Conservation (phyloP, 2,888 invertebrate genomes). For the Idaea straminata region DNA sequence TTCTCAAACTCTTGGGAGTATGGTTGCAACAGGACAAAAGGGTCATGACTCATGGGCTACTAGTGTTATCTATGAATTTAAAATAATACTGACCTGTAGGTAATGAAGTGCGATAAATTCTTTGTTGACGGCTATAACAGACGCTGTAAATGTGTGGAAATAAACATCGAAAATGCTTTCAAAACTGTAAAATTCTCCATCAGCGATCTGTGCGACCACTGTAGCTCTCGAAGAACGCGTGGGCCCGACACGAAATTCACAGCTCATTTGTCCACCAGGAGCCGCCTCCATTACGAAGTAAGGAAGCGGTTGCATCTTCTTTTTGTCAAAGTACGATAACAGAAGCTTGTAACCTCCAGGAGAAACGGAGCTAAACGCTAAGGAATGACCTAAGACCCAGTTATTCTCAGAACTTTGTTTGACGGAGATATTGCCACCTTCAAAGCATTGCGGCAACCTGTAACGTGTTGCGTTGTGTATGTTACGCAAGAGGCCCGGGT, state of each 20-base stretch:
- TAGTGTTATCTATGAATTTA: too few relatives aligned
- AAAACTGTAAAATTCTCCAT: conserved; percentile 64
- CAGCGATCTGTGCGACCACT: conserved; percentile 64
- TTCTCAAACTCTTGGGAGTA: too few relatives aligned
- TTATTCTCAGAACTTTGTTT: conserved; percentile 58
- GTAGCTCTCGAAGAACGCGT: conserved; percentile 58
- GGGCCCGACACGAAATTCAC: conserved; percentile 66
- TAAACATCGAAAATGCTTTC: conserved; percentile 70
- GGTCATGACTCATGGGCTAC: too few relatives aligned
- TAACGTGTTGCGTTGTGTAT: conserved; percentile 69
- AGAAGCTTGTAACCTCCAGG: conserved; percentile 71
- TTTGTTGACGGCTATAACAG: conserved; percentile 67
- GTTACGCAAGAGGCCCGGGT: conserved; percentile 67
- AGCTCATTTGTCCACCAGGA: conserved; percentile 72
- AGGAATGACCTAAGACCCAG: conserved; percentile 66
- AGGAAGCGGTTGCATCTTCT: conserved; percentile 51
- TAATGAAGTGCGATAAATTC: conserved; percentile 72
- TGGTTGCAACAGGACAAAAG: too few relatives aligned
- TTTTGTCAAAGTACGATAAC: conserved; percentile 61
- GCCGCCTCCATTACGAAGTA: conserved; percentile 74
- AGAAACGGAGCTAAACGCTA: conserved; percentile 71
- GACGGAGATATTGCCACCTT: conserved; percentile 64
- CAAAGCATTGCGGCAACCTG: conserved; percentile 71
- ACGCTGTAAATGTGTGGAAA: conserved; percentile 60
- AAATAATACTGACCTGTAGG: conserved; percentile 50